Conservation (phyloP, 2,888 invertebrate species). For the Tetragonisca angustula region DNA sequence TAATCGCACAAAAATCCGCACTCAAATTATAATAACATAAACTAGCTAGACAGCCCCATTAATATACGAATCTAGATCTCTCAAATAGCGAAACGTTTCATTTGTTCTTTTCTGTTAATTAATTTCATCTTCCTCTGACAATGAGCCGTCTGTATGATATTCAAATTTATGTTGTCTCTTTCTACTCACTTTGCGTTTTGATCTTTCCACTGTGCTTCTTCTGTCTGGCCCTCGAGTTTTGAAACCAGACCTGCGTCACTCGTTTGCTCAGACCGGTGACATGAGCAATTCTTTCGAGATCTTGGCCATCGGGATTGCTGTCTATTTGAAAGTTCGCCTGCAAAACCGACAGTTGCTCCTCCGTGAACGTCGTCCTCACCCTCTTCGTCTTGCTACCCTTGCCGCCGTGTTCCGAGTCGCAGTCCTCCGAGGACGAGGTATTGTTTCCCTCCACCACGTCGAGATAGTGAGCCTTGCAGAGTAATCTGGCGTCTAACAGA, state of each 20-base stretch:
- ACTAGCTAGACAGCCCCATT: neutral
- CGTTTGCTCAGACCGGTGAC: slow-evolving; percentile 98
- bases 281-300: slow-evolving; percentile 98
- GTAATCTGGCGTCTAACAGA: slow-evolving; percentile 94
- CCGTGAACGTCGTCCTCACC: slow-evolving; percentile 98
- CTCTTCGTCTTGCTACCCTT: slow-evolving; percentile 97
- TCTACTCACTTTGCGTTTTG: slow-evolving; percentile 85
- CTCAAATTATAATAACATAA: no score
- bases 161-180: neutral
- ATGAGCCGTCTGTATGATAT: neutral
- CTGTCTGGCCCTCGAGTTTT: slow-evolving; percentile 97
- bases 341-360: slow-evolving; percentile 97
- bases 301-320: slow-evolving; percentile 99
- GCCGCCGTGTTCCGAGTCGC: slow-evolving; percentile 95
- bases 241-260: slow-evolving; percentile 98
- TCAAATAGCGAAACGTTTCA: neutral
- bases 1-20: no score
- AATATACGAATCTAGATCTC: neutral
- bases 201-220: slow-evolving; percentile 97
- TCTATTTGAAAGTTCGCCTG: slow-evolving; percentile 99
- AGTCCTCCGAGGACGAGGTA: slow-evolving; percentile 92
- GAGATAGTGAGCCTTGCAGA: slow-evolving; percentile 98
- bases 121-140: no score
- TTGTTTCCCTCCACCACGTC: slow-evolving; percentile 96
- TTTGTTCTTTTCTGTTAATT: neutral